Conservation (phyloP, 2,113 vertebrate genomes). For the Butastur rufipennis region DNA sequence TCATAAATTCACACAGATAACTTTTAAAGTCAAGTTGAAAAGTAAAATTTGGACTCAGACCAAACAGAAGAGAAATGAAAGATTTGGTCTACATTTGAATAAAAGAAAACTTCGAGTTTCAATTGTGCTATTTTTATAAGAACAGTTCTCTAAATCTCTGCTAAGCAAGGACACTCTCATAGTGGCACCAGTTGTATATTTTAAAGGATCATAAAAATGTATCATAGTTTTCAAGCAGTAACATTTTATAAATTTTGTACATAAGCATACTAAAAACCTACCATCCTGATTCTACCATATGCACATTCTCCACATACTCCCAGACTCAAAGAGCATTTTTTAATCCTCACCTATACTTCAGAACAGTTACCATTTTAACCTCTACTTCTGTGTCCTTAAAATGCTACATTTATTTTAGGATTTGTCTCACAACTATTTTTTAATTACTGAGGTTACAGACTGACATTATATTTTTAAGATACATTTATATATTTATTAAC, state of each 20-base stretch:
- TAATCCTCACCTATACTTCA: background rate
- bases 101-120: background rate
- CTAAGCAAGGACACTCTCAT: background rate
- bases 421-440: background rate
- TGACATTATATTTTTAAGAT: background rate
- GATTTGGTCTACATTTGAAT: background rate
- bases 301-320: background rate
- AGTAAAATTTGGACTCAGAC: background rate
- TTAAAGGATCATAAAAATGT: background rate
- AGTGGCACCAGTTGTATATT: background rate
- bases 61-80: background rate
- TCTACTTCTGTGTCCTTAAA: background rate
- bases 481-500: background rate
- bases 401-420: background rate
- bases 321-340: background rate
- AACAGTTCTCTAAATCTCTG: background rate
- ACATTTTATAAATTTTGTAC: background rate
- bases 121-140: background rate
- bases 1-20: background rate
- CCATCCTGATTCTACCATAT: background rate
- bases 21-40: background rate
- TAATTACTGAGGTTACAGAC: conserved; percentile 9
- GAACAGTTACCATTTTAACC: background rate
- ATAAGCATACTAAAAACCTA: background rate
- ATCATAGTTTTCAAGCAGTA: background rate